phyloP scores from a whole-genome alignment of 2,113 vertebrate genomes.

The Leucopternis melanops region DNA sequence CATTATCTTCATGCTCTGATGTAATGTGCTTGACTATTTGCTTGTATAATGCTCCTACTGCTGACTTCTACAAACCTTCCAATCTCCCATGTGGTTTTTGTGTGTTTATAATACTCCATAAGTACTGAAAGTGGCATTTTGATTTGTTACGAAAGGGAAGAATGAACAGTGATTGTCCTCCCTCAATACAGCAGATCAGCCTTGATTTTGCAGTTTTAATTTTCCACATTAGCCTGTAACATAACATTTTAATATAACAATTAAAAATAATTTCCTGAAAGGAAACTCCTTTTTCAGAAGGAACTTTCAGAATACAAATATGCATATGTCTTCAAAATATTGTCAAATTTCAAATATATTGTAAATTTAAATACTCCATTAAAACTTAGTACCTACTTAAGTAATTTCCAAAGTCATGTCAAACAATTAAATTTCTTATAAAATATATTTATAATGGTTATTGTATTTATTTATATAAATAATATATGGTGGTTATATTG shows the following conservation, averaged over 20 bases:
- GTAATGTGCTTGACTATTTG: not conserved
- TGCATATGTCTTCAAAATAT: not conserved
- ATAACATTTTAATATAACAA: not conserved
- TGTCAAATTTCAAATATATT: not conserved
- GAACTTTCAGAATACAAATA: not conserved
- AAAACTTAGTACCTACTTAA: not conserved
- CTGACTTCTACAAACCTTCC: slow-evolving; percentile 16
- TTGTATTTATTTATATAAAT: not conserved
- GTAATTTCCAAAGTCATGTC: not conserved
- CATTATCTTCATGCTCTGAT: not conserved
- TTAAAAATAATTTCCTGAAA: slow-evolving; percentile 30
- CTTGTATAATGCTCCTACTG: not conserved
- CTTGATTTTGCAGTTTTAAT: slow-evolving; percentile 39
- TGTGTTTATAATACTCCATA: not conserved
- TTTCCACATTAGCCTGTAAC: not conserved
- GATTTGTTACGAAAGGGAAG: not conserved
- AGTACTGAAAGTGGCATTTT: not conserved
- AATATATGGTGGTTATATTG: not conserved
- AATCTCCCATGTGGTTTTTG: not conserved
- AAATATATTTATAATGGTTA: not conserved
- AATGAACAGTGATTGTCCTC: not conserved
- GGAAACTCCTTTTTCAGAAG: not conserved
- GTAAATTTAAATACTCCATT: not conserved
- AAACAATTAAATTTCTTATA: not conserved
- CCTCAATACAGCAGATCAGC: not conserved